phyloP scores from a whole-genome alignment of 1,140 invertebrate species.

The Lucilia sericata region DNA sequence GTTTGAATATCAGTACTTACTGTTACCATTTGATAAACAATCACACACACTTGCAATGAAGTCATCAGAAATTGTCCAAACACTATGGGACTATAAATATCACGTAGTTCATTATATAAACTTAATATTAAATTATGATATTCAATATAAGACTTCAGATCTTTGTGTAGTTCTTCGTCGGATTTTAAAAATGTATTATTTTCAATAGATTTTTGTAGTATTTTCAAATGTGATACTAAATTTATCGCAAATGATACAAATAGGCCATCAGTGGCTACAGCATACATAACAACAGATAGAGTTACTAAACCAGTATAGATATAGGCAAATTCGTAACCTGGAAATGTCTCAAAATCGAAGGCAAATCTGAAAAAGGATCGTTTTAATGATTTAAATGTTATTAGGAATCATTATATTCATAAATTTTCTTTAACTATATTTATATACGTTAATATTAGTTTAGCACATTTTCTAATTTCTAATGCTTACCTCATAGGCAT shows the following conservation, averaged over 20 bases:
- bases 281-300: slow-evolving; percentile 56
- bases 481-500: slow-evolving; percentile 62
- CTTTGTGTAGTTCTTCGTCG: slow-evolving; percentile 32
- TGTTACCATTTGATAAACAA: slow-evolving; percentile 64
- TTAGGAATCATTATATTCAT: too few species aligned
- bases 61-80: slow-evolving; percentile 63
- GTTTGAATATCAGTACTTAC: slow-evolving; percentile 50
- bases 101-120: slow-evolving; percentile 51
- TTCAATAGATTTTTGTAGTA: slow-evolving; percentile 55
- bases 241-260: slow-evolving; percentile 62
- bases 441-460: too few species aligned
- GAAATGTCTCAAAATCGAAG: slow-evolving; percentile 55
- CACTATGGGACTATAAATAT: slow-evolving; percentile 59
- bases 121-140: slow-evolving; percentile 56
- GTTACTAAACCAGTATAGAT: slow-evolving; percentile 57
- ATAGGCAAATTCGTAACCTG: slow-evolving; percentile 57
- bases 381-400: too few species aligned
- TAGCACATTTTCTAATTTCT: too few species aligned
- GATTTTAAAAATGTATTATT: slow-evolving; percentile 40
- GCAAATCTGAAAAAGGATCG: slow-evolving; percentile 60
- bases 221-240: slow-evolving; percentile 60
- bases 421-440: too few species aligned
- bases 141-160: slow-evolving; percentile 44
- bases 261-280: slow-evolving; percentile 59
- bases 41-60: slow-evolving; percentile 62